A percentile compares a stretch with the other conserved stretches of the same genome.
These are phyloP conservation scores for Meandrusa payeni DNA, from an alignment of 2,888 invertebrate genomes.

Conservation along the genomic window DNA sequence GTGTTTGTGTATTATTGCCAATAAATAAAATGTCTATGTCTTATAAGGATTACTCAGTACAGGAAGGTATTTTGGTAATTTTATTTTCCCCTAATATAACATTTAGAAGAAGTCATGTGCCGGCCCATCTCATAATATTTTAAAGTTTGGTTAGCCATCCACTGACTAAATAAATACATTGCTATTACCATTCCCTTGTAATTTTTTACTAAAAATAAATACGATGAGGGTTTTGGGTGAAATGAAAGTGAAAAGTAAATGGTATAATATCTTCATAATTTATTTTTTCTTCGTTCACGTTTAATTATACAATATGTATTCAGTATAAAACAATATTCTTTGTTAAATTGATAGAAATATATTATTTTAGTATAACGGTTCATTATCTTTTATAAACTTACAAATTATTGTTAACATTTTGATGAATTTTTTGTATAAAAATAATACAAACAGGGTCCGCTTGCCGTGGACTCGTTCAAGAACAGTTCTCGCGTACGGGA, in stretches of 20 bases:
- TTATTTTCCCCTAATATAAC: too few relatives aligned
- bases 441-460: slow-evolving; percentile 69
- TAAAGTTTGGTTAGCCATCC: too few relatives aligned
- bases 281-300: slow-evolving; percentile 68
- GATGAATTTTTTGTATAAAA: slow-evolving; percentile 74
- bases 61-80: too few relatives aligned
- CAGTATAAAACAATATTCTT: slow-evolving; percentile 80
- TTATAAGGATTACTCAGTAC: too few relatives aligned
- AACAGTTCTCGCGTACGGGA: slow-evolving; percentile 21
- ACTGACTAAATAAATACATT: too few relatives aligned
- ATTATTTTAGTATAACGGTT: slow-evolving; percentile 79
- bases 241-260: slow-evolving; percentile 63
- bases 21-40: too few relatives aligned
- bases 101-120: too few relatives aligned
- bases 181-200: too few relatives aligned
- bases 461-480: slow-evolving; percentile 33
- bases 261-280: slow-evolving; percentile 80
- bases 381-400: slow-evolving; percentile 76
- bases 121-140: too few relatives aligned
- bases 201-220: not conserved
- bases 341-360: slow-evolving; percentile 81
- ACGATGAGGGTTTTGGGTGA: slow-evolving; percentile 20
- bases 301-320: slow-evolving; percentile 76
- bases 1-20: too few relatives aligned
- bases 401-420: slow-evolving; percentile 79